phyloP scores from a whole-genome alignment of 2,888 invertebrate genomes.

The Xanthostigma xanthostigma region DNA sequence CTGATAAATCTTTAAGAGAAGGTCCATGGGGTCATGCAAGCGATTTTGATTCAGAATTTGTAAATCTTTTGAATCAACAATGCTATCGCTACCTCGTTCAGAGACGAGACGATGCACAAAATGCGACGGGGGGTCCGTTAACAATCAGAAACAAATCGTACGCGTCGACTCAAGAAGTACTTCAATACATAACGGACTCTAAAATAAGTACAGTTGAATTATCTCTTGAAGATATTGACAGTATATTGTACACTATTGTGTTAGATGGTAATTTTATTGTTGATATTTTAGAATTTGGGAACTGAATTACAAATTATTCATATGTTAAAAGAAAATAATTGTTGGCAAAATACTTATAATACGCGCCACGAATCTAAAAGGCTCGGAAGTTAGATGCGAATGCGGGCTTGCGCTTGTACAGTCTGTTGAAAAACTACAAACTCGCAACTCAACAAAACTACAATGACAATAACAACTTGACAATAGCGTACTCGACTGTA shows the following conservation, averaged over 20 bases:
- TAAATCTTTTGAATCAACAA: conserved; percentile 87
- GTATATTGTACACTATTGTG: conserved; percentile 80
- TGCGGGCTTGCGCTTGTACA: no score
- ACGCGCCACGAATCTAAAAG: no score
- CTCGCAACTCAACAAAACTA: no score
- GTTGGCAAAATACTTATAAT: no score
- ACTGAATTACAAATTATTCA: no score
- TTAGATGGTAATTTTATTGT: conserved; percentile 43
- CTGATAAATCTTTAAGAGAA: conserved; percentile 88
- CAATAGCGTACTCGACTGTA: no score
- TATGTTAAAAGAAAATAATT: no score
- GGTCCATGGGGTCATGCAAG: conserved; percentile 98
- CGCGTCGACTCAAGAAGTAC: conserved; percentile 75
- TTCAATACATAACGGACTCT: conserved; percentile 77
- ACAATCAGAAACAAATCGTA: conserved; percentile 64
- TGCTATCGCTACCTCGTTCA: conserved; percentile 71
- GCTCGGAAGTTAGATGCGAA: no score
- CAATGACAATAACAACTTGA: no score
- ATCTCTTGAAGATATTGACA: conserved; percentile 66
- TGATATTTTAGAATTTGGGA: no score
- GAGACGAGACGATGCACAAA: conserved; percentile 52
- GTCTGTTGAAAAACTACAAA: no score
- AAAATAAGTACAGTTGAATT: conserved; percentile 74
- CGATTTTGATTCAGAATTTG: conserved; percentile 96
- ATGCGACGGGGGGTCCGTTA: conserved; percentile 59